These are phyloP conservation scores for Dicranocentrus wangi DNA, from an alignment of 2,888 invertebrate species.

Conservation along the genomic window DNA sequence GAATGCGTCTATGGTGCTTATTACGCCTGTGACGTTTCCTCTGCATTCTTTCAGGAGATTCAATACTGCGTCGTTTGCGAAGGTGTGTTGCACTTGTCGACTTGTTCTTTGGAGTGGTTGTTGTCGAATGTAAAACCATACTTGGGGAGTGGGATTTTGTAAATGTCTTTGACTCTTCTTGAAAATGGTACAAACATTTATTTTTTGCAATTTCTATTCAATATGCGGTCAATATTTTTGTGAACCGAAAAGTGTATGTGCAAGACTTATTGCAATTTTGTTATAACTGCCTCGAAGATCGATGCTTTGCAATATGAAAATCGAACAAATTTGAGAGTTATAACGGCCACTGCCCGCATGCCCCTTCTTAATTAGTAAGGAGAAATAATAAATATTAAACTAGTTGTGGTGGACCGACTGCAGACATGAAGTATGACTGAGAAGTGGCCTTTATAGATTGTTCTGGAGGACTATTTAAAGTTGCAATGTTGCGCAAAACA, in stretches of 20 bases:
- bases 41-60: neutral
- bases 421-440: slow-evolving; percentile 2
- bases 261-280: slow-evolving; percentile 23
- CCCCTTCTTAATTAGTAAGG: no score
- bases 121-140: no score
- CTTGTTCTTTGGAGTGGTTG: neutral
- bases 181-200: no score
- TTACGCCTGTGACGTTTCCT: no score
- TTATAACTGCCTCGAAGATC: slow-evolving; percentile 63
- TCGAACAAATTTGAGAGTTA: slow-evolving; percentile 55
- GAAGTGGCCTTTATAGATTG: slow-evolving; percentile 39
- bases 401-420: slow-evolving; percentile 1
- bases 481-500: no score
- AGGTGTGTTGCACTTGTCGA: neutral
- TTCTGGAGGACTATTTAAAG: no score
- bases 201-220: no score
- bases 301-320: slow-evolving; percentile 23
- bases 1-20: no score
- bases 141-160: neutral
- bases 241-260: no score
- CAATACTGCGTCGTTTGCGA: slow-evolving; percentile 11
- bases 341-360: slow-evolving; percentile 65
- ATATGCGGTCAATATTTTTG: no score
- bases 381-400: slow-evolving; percentile 1
- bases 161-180: no score